Conservation (phyloP, 1,140 invertebrate genomes). For the Drosophila tropicalis region DNA sequence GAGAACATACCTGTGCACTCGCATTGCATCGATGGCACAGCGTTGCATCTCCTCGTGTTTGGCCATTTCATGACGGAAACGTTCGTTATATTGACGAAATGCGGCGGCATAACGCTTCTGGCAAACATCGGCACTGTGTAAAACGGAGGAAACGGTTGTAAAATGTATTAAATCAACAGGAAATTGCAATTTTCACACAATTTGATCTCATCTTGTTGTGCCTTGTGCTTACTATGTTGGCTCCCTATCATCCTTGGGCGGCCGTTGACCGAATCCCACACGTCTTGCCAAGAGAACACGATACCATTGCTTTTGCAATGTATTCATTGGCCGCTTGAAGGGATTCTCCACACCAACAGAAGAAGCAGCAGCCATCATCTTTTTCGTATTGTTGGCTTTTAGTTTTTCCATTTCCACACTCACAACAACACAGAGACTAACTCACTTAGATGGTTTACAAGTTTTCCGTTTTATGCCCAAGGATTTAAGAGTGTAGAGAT, state of each 20-base stretch:
- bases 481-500: slow-evolving; percentile 43
- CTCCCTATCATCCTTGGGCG: slow-evolving; percentile 59
- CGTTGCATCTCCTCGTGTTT: slow-evolving; percentile 80
- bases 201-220: slow-evolving; percentile 63
- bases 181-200: slow-evolving; percentile 81
- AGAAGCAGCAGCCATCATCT: slow-evolving; percentile 4
- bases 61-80: slow-evolving; percentile 78
- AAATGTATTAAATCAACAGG: slow-evolving; percentile 79
- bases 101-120: slow-evolving; percentile 69
- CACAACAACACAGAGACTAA: slow-evolving; percentile 10
- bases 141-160: slow-evolving; percentile 26
- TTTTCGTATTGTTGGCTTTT: slow-evolving; percentile 44
- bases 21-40: slow-evolving; percentile 79
- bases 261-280: slow-evolving; percentile 68
- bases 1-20: slow-evolving; percentile 69
- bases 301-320: slow-evolving; percentile 81
- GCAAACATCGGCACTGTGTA: slow-evolving; percentile 69
- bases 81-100: slow-evolving; percentile 76
- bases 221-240: slow-evolving; percentile 66
- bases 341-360: slow-evolving; percentile 56
- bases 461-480: slow-evolving; percentile 69
- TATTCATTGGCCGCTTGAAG: slow-evolving; percentile 82
- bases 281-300: slow-evolving; percentile 71
- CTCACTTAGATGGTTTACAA: slow-evolving; percentile 49
- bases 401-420: slow-evolving; percentile 60